Base-by-base conservation (phyloP, 1,140 invertebrate genomes). In the Drosophila auraria region DNA sequence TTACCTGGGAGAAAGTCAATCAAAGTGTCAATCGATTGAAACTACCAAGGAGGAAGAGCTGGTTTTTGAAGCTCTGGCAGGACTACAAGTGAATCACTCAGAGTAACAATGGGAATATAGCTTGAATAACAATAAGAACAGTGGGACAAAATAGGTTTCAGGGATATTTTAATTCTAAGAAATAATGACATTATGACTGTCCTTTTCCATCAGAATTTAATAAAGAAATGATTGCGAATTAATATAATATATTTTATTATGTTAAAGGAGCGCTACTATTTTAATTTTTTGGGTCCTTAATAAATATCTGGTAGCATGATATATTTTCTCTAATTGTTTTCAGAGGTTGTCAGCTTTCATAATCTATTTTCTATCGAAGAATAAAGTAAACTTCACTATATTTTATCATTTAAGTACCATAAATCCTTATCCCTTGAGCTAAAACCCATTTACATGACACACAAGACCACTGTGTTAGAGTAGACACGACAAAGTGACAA, bases 401-500 rank as follows among this genome's bases (percentile, higher is more conserved):
- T 23, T 38, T 3, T 30, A 25, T 20, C 30, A n/a, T 23, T 9
- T 5, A 23, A 49, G 14, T 15, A 4, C 20, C 15, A 38, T 69
- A 42, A 68, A 69, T 40, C 30, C 38, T 14, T 1, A 40, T 40
- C 45, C 45, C 17, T 2, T 4, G 6, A 17, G 27, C 12, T 42
- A 17, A 15, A 33, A 27, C 47, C 47, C 38, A 44, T 53, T 49
- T 56, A 25, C 40, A 11, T 17, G 12, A 23, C 44, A 36, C 20
- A 20, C 33, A 20, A 15, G n/a, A 40, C 54, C 66, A 87, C 83
- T 83, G 75, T 78, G 36, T 36, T 6, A 14, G 9, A n/a, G 47
- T 23, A 33, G 40, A 57, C 42, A 49, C 53, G 75, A 74, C 83
- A 83, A 80, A 89, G 83, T 89, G 84, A 87, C 84, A 87, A 83